Percentiles rank a stretch among this genome's conserved stretches.
Evolutionary conservation across 2,888 invertebrate genomes (phyloP).

Genomic region (Zygaena filipendulae): DNA sequence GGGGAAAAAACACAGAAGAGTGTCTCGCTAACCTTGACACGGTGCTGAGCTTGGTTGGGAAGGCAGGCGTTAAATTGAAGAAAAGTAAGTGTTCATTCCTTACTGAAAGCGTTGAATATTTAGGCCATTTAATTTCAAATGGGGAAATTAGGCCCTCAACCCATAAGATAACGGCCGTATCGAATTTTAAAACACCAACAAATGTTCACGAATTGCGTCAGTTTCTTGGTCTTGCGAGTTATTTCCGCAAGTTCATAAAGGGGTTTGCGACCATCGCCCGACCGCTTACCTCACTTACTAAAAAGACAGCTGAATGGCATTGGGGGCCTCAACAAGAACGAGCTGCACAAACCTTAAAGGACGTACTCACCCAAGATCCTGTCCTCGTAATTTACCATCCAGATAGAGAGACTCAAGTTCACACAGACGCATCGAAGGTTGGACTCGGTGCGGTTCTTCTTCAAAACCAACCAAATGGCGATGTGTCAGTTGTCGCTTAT

Average conservation of each 20-base stretch:
- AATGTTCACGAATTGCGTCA: conserved; percentile 14
- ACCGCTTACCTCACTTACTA: conserved; percentile 10
- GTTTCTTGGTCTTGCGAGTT: conserved; percentile 14
- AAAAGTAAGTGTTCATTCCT: conserved; percentile 9
- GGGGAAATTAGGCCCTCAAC: conserved; percentile 8
- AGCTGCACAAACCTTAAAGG: conserved; percentile 4
- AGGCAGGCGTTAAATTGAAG: conserved; percentile 5
- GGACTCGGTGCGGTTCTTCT: conserved; percentile 11
- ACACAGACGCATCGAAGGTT: conserved; percentile 9
- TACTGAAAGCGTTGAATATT: conserved; percentile 4
- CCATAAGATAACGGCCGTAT: conserved; percentile 8
- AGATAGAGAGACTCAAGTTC: conserved; percentile 7
- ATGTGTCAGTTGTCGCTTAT: conserved; percentile 9
- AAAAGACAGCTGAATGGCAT: conserved; percentile 7
- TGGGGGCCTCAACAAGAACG: conserved; percentile 6
- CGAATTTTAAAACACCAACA: conserved; percentile 7
- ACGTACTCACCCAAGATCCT: background rate
- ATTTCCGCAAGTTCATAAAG: conserved; percentile 13
- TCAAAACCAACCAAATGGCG: conserved; percentile 8
- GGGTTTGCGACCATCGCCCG: conserved; percentile 12
- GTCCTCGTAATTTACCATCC: conserved; percentile 6
- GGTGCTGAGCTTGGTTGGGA: conserved; percentile 5
- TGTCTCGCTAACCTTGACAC: conserved; percentile 4
- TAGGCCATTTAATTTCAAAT: conserved; percentile 6
- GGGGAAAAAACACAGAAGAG: conserved; percentile 6